Conservation (phyloP, 2,113 vertebrate species). For the Onychostoma macrolepis region DNA sequence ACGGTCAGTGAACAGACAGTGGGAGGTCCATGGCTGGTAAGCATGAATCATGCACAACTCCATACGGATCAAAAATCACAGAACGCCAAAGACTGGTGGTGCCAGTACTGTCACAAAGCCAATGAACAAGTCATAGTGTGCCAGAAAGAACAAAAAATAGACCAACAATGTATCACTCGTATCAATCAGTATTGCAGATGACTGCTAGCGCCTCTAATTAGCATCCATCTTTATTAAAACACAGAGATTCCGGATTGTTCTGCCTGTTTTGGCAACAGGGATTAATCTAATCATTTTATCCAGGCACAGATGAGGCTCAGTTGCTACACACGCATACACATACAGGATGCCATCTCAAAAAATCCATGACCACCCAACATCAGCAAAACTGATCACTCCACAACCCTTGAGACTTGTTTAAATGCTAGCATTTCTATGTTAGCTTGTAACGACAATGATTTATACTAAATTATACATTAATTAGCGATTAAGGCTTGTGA, state of each 20-base stretch:
- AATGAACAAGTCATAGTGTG: slow-evolving; percentile 17
- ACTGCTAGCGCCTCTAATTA: neutral
- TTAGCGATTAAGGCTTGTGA: slow-evolving; percentile 12
- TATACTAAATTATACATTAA: slow-evolving; percentile 24
- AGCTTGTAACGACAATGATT: slow-evolving; percentile 1
- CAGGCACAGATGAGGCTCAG: slow-evolving; percentile 6
- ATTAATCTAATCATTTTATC: slow-evolving; percentile 22
- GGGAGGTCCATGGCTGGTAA: neutral
- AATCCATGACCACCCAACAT: neutral
- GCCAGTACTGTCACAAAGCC: slow-evolving; percentile 9
- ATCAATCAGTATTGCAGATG: neutral
- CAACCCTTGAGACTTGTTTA: neutral
- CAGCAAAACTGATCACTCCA: neutral
- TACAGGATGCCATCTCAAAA: neutral
- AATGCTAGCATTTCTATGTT: slow-evolving; percentile 14
- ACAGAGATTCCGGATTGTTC: neutral
- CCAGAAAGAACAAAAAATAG: slow-evolving; percentile 19
- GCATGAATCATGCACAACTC: slow-evolving; percentile 11
- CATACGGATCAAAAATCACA: slow-evolving; percentile 17
- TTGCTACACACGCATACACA: slow-evolving; percentile 17
- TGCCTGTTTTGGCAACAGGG: neutral
- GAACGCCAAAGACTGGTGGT: neutral
- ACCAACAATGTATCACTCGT: neutral
- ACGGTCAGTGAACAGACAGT: slow-evolving; percentile 13
- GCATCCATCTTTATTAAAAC: slow-evolving; percentile 33